Percentiles rank a stretch among this genome's conserved stretches.
phyloP scores from a whole-genome alignment of 2,888 invertebrate genomes.

The Drosophila ezoana region DNA sequence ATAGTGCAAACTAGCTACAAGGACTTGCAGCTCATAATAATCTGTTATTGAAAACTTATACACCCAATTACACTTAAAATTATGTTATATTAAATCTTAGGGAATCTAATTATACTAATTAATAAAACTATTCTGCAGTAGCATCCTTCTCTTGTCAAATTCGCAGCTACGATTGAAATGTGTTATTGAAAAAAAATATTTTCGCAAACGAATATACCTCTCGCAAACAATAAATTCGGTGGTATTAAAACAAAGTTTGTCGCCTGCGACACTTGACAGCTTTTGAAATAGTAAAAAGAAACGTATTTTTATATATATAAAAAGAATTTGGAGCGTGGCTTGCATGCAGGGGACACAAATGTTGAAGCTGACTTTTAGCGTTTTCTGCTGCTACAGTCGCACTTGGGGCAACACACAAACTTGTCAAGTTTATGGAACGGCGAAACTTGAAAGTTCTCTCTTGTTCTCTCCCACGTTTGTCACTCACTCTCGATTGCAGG shows the following conservation, averaged over 20 bases:
- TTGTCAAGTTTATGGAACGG: slow-evolving; percentile 65
- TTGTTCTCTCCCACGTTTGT: slow-evolving; percentile 51
- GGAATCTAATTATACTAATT: too few relatives aligned
- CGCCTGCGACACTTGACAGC: slow-evolving; percentile 22
- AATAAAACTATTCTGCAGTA: too few relatives aligned
- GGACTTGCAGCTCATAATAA: too few relatives aligned
- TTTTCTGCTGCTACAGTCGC: slow-evolving; percentile 35
- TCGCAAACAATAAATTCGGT: too few relatives aligned
- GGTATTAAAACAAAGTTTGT: slow-evolving; percentile 19
- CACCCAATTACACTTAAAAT: too few relatives aligned
- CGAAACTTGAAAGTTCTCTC: slow-evolving; percentile 72
- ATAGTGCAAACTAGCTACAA: too few relatives aligned
- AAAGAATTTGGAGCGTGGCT: slow-evolving; percentile 16
- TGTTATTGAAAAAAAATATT: too few relatives aligned
- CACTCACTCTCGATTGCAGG: slow-evolving; percentile 37
- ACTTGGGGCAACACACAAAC: slow-evolving; percentile 53
- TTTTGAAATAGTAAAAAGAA: slow-evolving; percentile 10
- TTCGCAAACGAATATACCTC: slow-evolving; percentile 12
- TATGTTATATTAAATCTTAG: too few relatives aligned
- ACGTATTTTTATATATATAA: neutral
- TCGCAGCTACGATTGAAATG: too few relatives aligned
- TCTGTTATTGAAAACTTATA: too few relatives aligned
- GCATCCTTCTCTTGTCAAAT: too few relatives aligned
- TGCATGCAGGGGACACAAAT: slow-evolving; percentile 22
- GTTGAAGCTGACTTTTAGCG: slow-evolving; percentile 43